phyloP scores from a whole-genome alignment of 2,113 vertebrate species.

The Tretioscincus oriximinensis region DNA sequence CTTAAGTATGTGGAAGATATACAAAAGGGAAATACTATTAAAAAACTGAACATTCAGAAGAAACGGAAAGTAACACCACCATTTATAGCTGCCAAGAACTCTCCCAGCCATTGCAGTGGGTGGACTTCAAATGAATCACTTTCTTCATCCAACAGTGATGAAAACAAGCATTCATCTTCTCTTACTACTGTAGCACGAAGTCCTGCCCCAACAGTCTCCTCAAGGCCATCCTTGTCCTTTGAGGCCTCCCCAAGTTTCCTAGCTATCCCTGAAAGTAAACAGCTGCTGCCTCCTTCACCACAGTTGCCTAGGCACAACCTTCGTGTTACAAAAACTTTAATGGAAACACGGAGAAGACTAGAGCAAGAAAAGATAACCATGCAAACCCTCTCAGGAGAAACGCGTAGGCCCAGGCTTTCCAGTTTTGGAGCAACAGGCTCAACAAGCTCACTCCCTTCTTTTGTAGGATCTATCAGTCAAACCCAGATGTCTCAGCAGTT shows the following conservation, averaged over 20 bases:
- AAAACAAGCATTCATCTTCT: constrained; percentile 80
- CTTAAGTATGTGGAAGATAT: constrained; percentile 98
- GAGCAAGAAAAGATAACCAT: constrained; percentile 90
- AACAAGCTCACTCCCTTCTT: constrained; percentile 87
- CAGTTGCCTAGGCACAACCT: constrained; percentile 85
- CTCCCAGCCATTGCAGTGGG: constrained; percentile 68
- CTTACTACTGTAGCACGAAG: constrained; percentile 68
- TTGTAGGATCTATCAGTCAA: constrained; percentile 79
- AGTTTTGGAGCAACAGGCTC: constrained; percentile 93
- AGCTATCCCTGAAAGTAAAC: constrained; percentile 76
- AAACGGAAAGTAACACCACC: constrained; percentile 77
- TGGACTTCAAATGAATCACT: constrained; percentile 95
- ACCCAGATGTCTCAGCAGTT: constrained; percentile 74
- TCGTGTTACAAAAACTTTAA: constrained; percentile 95
- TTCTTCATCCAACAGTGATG: constrained; percentile 92
- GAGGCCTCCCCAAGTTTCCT: constrained; percentile 76
- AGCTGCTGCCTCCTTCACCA: constrained; percentile 86
- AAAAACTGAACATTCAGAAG: constrained; percentile 89
- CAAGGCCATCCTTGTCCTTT: constrained; percentile 65
- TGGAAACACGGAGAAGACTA: constrained; percentile 91
- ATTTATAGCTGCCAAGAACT: constrained; percentile 56
- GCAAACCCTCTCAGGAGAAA: constrained; percentile 78
- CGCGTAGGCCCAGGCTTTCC: constrained; percentile 86
- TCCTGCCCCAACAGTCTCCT: constrained; percentile 69
- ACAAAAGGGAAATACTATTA: constrained; percentile 93